A percentile compares a stretch with the other conserved stretches of the same genome.
phyloP scores from a whole-genome alignment of 2,113 vertebrate genomes.

The Phyllostomus discolor region DNA sequence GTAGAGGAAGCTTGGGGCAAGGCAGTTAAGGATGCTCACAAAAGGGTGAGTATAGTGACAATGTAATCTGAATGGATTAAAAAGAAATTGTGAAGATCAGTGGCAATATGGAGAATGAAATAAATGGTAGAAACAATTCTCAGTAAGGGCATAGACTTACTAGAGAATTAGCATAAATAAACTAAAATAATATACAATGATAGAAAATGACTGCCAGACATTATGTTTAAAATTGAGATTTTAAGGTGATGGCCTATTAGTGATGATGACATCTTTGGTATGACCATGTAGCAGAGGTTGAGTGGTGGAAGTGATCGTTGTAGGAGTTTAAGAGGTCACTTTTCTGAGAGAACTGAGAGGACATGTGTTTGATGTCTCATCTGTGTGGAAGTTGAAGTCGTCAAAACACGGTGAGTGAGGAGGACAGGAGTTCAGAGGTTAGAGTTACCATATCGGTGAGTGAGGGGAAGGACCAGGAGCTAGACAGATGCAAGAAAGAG shows the following conservation, averaged over 20 bases:
- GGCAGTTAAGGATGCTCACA: not conserved
- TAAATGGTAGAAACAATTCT: not conserved
- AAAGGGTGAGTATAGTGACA: not conserved
- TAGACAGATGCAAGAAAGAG: not conserved
- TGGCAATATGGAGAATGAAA: not conserved
- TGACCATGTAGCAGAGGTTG: not conserved
- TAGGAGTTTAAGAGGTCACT: not conserved
- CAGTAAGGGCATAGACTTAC: not conserved
- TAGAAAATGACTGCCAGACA: not conserved
- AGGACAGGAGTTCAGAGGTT: not conserved
- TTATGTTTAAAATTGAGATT: not conserved
- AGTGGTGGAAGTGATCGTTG: not conserved
- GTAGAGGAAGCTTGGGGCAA: not conserved
- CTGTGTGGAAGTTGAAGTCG: not conserved
- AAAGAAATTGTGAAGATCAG: not conserved
- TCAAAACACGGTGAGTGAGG: not conserved
- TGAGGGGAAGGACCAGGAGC: too few relatives aligned
- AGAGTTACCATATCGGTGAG: not conserved
- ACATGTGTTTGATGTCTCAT: not conserved
- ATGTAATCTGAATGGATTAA: not conserved
- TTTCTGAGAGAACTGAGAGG: not conserved
- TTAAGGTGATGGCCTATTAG: not conserved
- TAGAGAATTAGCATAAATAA: not conserved
- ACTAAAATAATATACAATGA: not conserved
- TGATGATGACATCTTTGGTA: not conserved